Conservation (phyloP, 2,113 vertebrate species). For the Saguinus midas region DNA sequence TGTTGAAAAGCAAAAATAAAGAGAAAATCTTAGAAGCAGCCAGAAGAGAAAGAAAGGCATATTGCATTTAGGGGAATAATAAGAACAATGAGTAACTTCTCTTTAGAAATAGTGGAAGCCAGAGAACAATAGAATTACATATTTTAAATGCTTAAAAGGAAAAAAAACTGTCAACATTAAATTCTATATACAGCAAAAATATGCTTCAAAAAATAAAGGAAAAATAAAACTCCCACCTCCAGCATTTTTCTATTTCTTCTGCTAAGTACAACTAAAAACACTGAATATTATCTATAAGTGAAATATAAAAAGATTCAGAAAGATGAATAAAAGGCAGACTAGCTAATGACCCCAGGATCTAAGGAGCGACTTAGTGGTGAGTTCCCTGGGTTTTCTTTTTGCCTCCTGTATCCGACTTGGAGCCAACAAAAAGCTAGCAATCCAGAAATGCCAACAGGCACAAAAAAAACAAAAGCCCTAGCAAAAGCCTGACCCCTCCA, state of each 20-base stretch:
- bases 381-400: not conserved
- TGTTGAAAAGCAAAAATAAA: not conserved
- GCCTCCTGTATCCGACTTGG: not conserved
- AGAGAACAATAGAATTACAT: not conserved
- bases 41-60: not conserved
- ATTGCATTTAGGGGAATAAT: not conserved
- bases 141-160: not conserved
- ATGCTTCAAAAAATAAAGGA: not conserved
- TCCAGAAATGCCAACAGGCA: not conserved
- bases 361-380: not conserved
- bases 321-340: not conserved
- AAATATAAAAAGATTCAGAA: not conserved
- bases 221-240: not conserved
- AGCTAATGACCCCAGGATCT: not conserved
- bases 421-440: not conserved
- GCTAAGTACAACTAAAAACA: not conserved
- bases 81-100: not conserved
- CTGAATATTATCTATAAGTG: not conserved
- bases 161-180: not conserved
- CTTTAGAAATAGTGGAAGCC: not conserved
- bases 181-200: not conserved
- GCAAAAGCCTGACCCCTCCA: not conserved
- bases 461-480: not conserved
- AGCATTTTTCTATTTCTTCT: not conserved
- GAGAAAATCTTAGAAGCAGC: not conserved